Conservation (phyloP, 2,797 vertebrate species). For the Denticeps clupeoides region DNA sequence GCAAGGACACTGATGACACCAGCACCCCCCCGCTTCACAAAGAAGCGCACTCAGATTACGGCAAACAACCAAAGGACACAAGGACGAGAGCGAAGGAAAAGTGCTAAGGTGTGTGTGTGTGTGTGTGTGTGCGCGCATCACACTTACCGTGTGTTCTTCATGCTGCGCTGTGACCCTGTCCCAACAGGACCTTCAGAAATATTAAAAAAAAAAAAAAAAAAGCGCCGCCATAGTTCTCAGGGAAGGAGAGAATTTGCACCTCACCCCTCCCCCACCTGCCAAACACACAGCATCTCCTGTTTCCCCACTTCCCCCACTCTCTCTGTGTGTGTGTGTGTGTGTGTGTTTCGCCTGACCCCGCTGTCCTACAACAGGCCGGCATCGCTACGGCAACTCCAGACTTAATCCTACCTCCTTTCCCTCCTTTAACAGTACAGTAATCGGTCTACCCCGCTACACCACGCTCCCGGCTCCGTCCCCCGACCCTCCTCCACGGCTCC, state of each 20-base stretch:
- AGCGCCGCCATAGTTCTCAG: no score
- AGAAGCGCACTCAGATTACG: slow-evolving; percentile 30
- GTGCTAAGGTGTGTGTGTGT: slow-evolving; percentile 15
- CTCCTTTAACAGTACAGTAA: slow-evolving; percentile 92
- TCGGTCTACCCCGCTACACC: slow-evolving; percentile 92
- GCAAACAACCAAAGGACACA: slow-evolving; percentile 2
- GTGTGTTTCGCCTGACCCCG: slow-evolving; percentile 80
- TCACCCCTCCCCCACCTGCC: slow-evolving; percentile 9
- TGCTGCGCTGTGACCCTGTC: no score
- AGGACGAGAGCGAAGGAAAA: slow-evolving; percentile 21
- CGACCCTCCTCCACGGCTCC: slow-evolving; percentile 38
- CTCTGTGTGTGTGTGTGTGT: background rate
- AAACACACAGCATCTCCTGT: slow-evolving; percentile 36
- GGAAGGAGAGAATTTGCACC: no score
- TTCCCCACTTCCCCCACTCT: no score
- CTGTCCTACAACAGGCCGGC: no score
- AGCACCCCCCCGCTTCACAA: slow-evolving; percentile 10
- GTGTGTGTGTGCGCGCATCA: slow-evolving; percentile 18
- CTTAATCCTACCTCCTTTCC: slow-evolving; percentile 73
- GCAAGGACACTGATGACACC: slow-evolving; percentile 35
- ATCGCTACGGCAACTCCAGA: no score
- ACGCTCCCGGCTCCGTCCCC: slow-evolving; percentile 67
- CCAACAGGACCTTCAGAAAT: no score
- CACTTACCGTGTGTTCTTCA: slow-evolving; percentile 70
- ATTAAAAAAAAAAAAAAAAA: no score